Base-by-base conservation (phyloP, 2,888 invertebrate genomes). In the Parnassius mnemosyne region DNA sequence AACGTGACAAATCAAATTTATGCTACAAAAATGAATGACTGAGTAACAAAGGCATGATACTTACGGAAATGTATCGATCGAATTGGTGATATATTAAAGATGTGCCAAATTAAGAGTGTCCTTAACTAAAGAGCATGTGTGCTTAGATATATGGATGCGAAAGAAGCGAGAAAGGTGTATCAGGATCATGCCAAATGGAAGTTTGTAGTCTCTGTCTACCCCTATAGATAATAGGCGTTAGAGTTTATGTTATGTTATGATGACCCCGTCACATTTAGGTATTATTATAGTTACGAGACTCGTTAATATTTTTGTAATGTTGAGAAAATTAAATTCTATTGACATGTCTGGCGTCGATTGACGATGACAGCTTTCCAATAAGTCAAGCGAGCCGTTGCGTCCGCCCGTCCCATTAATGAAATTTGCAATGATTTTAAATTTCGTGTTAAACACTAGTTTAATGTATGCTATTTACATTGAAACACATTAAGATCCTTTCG, bases 251-350 rank as follows among this genome's bases (percentile, higher is more conserved):
- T 20, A 20, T 20, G 20, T 20, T 20, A 20, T 20, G 20, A 20
- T 20, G 2, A 25, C 10, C 25, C 25, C 34, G 34, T 55, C 44
- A 12, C 44, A 16, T 56, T 55, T 16, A 49, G 11, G 50, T 49
- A 7, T 44, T n/a, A 47, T 46, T 44, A 56, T 11, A 11, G 46
- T 53, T 57, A 41, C 41, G 34, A 44, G 34, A 43, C 34, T 12
- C 16, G 3, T 43, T 44, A 59, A 51, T 54, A 12, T 55, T 62
- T 54, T 49, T 44, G 20, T 20, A 44, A 10, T 46, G 44, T 51
- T 42, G 43, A 11, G 54, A 51, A 58, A 54, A 63, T 63, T 55
- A 51, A 58, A 63, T 55, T 59, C 58, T 58, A 63, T 63, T 58
- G 63, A 59, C 58, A 63, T 55, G 53, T 54, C 62, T 57, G 54